Conservation (phyloP, 1,140 invertebrate genomes). For the Nasonia vitripennis region DNA sequence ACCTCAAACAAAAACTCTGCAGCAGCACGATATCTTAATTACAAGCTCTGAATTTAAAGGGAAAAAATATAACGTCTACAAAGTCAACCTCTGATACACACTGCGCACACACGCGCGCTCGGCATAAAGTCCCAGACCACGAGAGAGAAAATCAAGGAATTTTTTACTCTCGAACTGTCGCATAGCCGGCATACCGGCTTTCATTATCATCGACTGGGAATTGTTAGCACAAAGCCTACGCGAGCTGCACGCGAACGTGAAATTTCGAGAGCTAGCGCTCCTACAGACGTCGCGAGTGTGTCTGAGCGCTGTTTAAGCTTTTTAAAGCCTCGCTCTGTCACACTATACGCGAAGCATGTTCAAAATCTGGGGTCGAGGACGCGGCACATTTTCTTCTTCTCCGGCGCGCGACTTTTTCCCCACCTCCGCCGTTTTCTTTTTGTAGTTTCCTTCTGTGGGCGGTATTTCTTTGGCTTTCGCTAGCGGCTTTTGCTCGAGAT, state of each 20-base stretch:
- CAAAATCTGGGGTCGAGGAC: slow-evolving; percentile 40
- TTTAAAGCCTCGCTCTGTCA: slow-evolving; percentile 8
- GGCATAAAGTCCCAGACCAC: not conserved
- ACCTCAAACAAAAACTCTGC: no score
- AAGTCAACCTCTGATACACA: not conserved
- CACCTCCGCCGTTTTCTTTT: no score
- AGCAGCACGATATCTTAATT: not conserved
- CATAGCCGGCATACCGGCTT: not conserved
- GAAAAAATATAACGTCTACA: not conserved
- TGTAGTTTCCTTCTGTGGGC: no score
- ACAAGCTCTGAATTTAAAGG: not conserved
- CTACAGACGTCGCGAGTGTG: slow-evolving; percentile 4
- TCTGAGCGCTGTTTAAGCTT: slow-evolving; percentile 35
- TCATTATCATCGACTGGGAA: no score
- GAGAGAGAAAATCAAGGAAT: not conserved
- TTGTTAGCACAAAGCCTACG: not conserved
- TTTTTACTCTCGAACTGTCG: not conserved
- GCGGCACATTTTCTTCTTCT: slow-evolving; percentile 16
- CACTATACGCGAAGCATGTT: not conserved
- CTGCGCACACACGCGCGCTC: not conserved
- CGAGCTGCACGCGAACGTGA: slow-evolving; percentile 1
- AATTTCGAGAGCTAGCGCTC: slow-evolving; percentile 11
- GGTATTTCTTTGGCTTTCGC: no score
- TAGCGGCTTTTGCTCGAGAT: no score
- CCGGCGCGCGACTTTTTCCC: not conserved